Evolutionary conservation across 1,140 invertebrate species (phyloP).

Genomic region (Oncopeltus fasciatus): DNA sequence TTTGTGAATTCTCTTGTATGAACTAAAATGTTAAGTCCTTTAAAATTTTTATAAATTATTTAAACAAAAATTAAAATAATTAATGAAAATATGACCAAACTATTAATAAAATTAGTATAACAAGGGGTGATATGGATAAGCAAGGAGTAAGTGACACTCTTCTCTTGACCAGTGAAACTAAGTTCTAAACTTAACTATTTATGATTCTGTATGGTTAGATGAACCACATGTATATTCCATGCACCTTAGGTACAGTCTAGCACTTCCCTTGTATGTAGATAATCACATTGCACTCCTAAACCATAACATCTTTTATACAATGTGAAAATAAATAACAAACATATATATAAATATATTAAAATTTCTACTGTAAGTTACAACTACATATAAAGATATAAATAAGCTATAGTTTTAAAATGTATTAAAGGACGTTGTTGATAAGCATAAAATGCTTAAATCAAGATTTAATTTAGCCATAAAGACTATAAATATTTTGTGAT

Average conservation of each 20-base stretch:
- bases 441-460: conserved; percentile 6
- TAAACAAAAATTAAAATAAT: no score
- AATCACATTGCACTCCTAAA: conserved; percentile 1
- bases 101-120: not conserved
- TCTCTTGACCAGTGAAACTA: conserved; percentile 16
- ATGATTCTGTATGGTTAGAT: not conserved
- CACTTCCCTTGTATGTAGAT: conserved; percentile 1
- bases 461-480: conserved; percentile 6
- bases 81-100: not conserved
- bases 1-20: no score
- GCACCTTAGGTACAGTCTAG: not conserved
- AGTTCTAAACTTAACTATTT: conserved; percentile 15
- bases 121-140: not conserved
- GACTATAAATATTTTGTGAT: conserved; percentile 4
- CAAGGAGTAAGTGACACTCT: not conserved
- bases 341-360: not conserved
- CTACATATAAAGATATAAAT: not conserved
- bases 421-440: conserved; percentile 18
- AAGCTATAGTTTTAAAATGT: conserved; percentile 8
- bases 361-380: conserved; percentile 13
- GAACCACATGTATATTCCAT: not conserved
- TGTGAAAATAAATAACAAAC: conserved; percentile 11
- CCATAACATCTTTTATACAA: conserved; percentile 7
- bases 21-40: no score
- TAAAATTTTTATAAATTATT: no score